phyloP scores from a whole-genome alignment of 2,113 vertebrate species.

The Pollimyrus isidori region DNA sequence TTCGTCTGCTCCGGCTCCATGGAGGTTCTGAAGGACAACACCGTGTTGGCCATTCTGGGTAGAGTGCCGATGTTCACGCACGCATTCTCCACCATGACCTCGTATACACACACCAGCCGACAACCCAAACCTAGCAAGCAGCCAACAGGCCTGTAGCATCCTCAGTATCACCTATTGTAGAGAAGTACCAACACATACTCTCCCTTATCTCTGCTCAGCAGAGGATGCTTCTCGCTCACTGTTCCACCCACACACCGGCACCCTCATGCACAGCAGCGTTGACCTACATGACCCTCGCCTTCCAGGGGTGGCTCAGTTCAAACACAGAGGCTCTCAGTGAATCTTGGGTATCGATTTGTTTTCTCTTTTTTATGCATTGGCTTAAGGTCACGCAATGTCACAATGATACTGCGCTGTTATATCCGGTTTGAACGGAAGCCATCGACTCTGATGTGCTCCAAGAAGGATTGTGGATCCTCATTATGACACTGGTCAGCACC shows the following conservation, averaged over 20 bases:
- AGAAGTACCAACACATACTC: background rate
- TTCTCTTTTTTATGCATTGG: background rate
- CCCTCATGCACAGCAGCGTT: background rate
- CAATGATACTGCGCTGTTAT: background rate
- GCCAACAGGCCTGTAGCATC: background rate
- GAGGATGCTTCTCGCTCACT: background rate
- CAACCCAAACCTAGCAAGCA: background rate
- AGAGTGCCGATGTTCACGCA: background rate
- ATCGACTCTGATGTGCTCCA: background rate
- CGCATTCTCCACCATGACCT: background rate
- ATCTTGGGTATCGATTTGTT: background rate
- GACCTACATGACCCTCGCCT: background rate
- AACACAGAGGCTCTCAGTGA: background rate
- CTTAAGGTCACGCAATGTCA: background rate
- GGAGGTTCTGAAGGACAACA: slow-evolving; percentile 66
- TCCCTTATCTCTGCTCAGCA: background rate
- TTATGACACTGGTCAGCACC: background rate
- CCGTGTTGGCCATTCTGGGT: slow-evolving; percentile 63
- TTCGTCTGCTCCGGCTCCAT: slow-evolving; percentile 67
- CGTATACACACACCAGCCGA: background rate
- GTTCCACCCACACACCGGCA: background rate
- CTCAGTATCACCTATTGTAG: background rate
- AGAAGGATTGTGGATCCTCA: background rate
- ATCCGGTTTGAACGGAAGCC: background rate
- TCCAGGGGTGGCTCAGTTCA: background rate